Base-by-base conservation (phyloP, 2,888 invertebrate species). In the Eupithecia subumbrata region DNA sequence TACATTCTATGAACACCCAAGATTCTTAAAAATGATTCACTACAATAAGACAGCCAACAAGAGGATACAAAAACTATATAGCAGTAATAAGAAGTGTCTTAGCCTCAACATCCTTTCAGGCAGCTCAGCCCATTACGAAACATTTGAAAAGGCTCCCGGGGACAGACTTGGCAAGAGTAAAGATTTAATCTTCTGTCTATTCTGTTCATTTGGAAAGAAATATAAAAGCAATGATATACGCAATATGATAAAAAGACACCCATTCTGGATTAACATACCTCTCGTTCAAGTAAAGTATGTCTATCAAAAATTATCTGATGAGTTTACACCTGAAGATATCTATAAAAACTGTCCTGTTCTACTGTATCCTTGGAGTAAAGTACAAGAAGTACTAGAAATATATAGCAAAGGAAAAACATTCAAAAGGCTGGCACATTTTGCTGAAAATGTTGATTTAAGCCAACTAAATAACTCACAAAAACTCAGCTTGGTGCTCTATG, bases 241-340 rank as follows among this genome's bases (percentile, higher is more conserved):
- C 40, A 88, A 86, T 74, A 77, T 79, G 22, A 78, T 95, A 71
- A 93, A 87, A 81, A 88, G 90, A 78, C 94, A 95, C 81, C 94
- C 94, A 69, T 94, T 89, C 84, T 95, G 94, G 94, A 91, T 93
- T 14, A 93, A 94, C 80, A 89, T 91, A 79, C 93, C 95, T 37
- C 82, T 94, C 69, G 83, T 93, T 30, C 94, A 94, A 86, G 87
- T 93, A 0, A 90, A 89, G 81, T 88, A 84, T 90, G 91, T 91
- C 1, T 88, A 87, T 85, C 83, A 92, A 63, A 84, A 92, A 81
- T 83, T 95, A 77, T 86, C 86, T 37, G 79, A 67, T 67, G 79
- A 89, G 18, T 95, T 90, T 83, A 84, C 88, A 56, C 73, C 85
- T 60, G 79, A 87, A 76, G 95, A 95, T 76, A 92, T 95, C 71